Evolutionary conservation across 2,888 invertebrate genomes (phyloP), one percentile per base, ranked within the genome.

Genomic region (Pyrochroa serraticornis): DNA sequence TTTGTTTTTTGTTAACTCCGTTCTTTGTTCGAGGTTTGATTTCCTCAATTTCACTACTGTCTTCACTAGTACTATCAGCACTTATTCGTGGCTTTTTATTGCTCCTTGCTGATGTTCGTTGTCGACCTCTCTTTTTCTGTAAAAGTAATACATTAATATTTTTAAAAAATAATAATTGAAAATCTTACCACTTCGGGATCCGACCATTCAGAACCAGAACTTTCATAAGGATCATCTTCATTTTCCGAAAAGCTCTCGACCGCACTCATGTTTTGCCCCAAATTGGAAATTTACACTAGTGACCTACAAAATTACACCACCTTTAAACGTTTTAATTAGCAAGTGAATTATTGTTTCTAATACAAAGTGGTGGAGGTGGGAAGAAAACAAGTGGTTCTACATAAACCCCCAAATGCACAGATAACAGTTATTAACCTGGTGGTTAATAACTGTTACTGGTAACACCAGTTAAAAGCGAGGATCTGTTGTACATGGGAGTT

Each of bases 201-300:
- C 14, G 64, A 50, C 76, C 76, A 78, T 63, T 79, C 79, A 38
- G 75, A 75, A 6, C 75, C 77, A 6, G 77, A 78, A 56, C 76
- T 77, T 63, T 77, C 73, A 47, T 72, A 77, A 34, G 77, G 78
- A 59, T 78, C 77, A 50, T 79, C 79, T 61, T 77, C 78, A 49
- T 75, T 74, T 63, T 77, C 78, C 3, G 78, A 78, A 56, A 52
- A 68, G 22, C 22, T 22, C 22, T 22, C 22, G 5, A 22, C 22
- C 3, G 3, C 22, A 22, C 22, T 22, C 22, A 22, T 22, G 22
- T 22, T 22, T 22, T 5, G 2, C 3, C 22, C 2, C 22, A 22
- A 22, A 22, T 5, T 22, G 22, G 5, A 22, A 22, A 22, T 22
- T 22, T 22, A 22, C 22, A 22, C n/a, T n/a, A n/a, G n/a, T n/a